Conservation (phyloP, 2,797 vertebrate genomes). For the Lemur catta region DNA sequence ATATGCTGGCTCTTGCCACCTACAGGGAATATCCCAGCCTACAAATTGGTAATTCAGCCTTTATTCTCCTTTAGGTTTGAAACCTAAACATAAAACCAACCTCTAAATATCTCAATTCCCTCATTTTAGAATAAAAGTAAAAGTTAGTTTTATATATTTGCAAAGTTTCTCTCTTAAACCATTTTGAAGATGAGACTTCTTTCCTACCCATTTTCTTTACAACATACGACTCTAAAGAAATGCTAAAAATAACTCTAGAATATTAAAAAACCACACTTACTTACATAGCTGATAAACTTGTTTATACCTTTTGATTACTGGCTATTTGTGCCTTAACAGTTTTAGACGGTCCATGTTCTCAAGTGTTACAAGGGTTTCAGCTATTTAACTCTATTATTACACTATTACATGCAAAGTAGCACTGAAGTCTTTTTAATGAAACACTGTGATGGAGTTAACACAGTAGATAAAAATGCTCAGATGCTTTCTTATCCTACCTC, state of each 20-base stretch:
- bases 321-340: not conserved
- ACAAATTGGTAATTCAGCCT: not conserved
- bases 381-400: not conserved
- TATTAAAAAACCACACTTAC: not conserved
- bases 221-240: conserved; percentile 17
- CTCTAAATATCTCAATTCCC: not conserved
- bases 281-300: not conserved
- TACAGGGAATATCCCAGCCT: not conserved
- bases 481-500: not conserved
- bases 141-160: not conserved
- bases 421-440: not conserved
- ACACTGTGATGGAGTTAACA: not conserved
- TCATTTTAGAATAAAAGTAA: not conserved
- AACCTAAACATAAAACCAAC: not conserved
- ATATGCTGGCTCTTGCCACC: not conserved
- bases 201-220: not conserved
- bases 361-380: not conserved
- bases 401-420: not conserved
- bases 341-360: not conserved
- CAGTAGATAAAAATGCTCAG: not conserved
- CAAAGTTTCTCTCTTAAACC: not conserved
- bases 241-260: not conserved
- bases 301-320: not conserved
- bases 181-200: not conserved
- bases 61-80: not conserved